Evolutionary conservation across 2,888 invertebrate species (phyloP).

Genomic region (Aricia artaxerxes): DNA sequence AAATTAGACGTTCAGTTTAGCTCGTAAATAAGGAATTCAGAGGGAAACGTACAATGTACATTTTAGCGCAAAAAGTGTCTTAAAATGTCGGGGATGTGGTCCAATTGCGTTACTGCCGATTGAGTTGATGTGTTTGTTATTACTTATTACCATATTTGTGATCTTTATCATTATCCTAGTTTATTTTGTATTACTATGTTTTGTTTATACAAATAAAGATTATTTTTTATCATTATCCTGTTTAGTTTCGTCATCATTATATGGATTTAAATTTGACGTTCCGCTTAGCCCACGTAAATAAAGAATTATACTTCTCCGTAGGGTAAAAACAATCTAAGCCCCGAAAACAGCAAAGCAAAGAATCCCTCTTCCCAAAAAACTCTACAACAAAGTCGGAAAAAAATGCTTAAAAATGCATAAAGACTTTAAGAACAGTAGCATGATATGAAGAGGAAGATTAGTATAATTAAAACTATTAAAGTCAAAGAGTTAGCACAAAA

Average conservation of each 20-base stretch:
- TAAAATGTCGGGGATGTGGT: constrained; percentile 65
- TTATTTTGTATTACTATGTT: too few species aligned
- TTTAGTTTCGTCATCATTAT: background rate
- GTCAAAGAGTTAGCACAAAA: background rate
- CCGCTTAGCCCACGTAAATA: too few species aligned
- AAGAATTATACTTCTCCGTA: too few species aligned
- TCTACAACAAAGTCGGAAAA: background rate
- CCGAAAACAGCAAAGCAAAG: too few species aligned
- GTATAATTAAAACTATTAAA: constrained; percentile 7
- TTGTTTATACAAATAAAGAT: background rate
- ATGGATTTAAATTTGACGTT: too few species aligned
- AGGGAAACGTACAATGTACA: too few species aligned
- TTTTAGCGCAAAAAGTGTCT: too few species aligned
- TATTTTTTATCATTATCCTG: background rate
- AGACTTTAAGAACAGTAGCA: background rate
- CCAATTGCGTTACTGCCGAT: constrained; percentile 60
- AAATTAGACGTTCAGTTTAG: too few species aligned
- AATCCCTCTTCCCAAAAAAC: too few species aligned
- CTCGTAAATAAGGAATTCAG: too few species aligned
- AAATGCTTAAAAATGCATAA: background rate
- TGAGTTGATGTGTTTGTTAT: constrained; percentile 32
- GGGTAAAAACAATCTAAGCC: too few species aligned
- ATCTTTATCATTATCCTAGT: background rate
- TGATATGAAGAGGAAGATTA: background rate
- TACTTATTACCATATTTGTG: background rate